Base-by-base conservation (phyloP, 2,113 vertebrate species). In the Junco hyemalis region DNA sequence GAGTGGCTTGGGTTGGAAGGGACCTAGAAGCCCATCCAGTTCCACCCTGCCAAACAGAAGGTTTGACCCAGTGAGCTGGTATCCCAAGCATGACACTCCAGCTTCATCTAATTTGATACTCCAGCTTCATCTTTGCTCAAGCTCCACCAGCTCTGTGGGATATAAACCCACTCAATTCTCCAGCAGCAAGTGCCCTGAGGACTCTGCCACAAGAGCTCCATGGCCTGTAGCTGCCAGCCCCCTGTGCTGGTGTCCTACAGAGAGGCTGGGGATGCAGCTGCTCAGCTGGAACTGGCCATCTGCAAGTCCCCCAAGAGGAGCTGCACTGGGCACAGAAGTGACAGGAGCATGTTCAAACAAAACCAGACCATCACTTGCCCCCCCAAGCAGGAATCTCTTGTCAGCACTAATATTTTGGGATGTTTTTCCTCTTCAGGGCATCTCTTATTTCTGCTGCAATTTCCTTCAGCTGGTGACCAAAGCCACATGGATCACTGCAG, bases 241-340 rank as follows among this genome's bases (percentile, higher is more conserved):
- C 5, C 6, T 1, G 8, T 3, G 25, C 42, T 0, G 35, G 44
- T 5, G 51, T 33, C 79, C 88, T 21, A 1, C 0, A 1, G 54
- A 31, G 14, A 2, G 21, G 36, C 2, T 7, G 7, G 24, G 79
- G 40, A 31, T 24, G 50, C 61, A 36, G 7, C 40, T 1, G 24
- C 10, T 24, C 65, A 70, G n/a, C 78, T 56, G 35, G 16, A 87
- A 68, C 20, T 25, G 47, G 21, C 38, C 93, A 80, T 18, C 74
- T 54, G 57, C 84, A 68, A 36, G 28, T 8, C 35, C 51, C 20
- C 40, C 11, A 4, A 28, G 72, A 69, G 0, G 22, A 92, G 91
- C 77, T 79, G 45, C 57, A 6, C 57, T 11, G n/a, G 53, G 40
- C 81, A 85, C 54, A 45, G 21, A 65, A 80, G 44, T 17, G 74